Conservation (phyloP, 2,113 vertebrate genomes). For the Donacobius atricapilla region DNA sequence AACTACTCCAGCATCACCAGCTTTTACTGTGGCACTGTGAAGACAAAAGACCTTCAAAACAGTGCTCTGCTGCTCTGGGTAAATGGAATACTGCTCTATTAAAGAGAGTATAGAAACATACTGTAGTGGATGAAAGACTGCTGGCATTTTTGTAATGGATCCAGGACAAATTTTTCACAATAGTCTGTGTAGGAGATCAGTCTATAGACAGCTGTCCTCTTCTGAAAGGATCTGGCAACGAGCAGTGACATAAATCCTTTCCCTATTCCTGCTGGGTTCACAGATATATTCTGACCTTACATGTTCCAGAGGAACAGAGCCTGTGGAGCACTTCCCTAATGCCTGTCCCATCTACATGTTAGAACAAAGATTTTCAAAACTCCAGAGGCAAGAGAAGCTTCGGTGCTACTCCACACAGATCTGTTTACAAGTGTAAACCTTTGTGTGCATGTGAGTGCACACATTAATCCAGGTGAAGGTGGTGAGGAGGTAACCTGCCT, state of each 20-base stretch:
- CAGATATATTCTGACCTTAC: rapidly evolving
- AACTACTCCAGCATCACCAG: not conserved
- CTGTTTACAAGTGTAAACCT: not conserved
- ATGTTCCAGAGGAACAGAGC: not conserved
- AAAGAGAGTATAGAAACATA: not conserved
- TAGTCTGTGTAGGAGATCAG: not conserved
- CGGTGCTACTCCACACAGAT: not conserved
- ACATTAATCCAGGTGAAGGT: not conserved
- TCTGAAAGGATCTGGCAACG: not conserved
- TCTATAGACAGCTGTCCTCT: not conserved
- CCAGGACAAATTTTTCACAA: not conserved
- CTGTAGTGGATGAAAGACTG: not conserved
- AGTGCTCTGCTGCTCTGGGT: not conserved
- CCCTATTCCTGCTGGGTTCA: not conserved
- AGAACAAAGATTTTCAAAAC: not conserved
- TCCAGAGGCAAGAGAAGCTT: not conserved
- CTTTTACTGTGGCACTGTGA: not conserved
- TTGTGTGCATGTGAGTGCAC: rapidly evolving
- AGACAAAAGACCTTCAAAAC: not conserved
- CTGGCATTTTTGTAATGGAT: not conserved
- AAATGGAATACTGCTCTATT: not conserved
- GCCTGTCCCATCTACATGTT: rapidly evolving
- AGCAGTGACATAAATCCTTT: not conserved
- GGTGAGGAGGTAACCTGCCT: not conserved
- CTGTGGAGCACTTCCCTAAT: not conserved